Evolutionary conservation across 53 echinoderm and acorn worm genomes (phyloP).

Genomic region (Henricia sp.): DNA sequence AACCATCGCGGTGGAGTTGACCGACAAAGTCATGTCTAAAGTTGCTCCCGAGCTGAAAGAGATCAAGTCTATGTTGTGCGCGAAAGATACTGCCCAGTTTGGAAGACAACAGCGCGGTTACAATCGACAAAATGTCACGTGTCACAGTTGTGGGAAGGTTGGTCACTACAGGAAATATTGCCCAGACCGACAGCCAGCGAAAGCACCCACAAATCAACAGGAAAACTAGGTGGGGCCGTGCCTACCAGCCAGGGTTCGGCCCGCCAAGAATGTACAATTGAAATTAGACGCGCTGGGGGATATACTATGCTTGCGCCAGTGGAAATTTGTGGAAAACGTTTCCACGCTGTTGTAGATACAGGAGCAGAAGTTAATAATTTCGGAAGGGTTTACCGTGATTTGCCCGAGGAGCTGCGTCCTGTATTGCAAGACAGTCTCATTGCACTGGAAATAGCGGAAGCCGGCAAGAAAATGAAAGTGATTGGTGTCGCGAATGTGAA

Average conservation of each 20-base stretch:
- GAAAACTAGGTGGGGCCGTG: slow-evolving; percentile 29
- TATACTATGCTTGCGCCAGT: slow-evolving; percentile 22
- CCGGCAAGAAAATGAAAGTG: slow-evolving; percentile 35
- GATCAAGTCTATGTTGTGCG: slow-evolving; percentile 2
- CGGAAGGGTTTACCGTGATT: slow-evolving; percentile 25
- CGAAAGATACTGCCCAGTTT: neutral
- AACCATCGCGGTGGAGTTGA: slow-evolving; percentile 23
- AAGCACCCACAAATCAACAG: neutral
- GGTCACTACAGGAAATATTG: slow-evolving; percentile 1
- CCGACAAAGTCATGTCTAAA: neutral
- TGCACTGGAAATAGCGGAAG: slow-evolving; percentile 34
- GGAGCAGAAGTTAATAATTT: slow-evolving; percentile 36
- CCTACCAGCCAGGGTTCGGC: slow-evolving; percentile 46
- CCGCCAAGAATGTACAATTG: neutral
- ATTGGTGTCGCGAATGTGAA: neutral
- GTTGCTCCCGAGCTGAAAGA: slow-evolving; percentile 5
- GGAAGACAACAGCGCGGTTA: neutral
- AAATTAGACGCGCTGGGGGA: slow-evolving; percentile 26
- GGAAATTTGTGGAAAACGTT: neutral
- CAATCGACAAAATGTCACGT: slow-evolving; percentile 11
- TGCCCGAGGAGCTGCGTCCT: slow-evolving; percentile 4
- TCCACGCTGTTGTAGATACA: slow-evolving; percentile 21
- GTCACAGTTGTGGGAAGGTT: neutral
- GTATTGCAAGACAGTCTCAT: neutral
- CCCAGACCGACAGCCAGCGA: neutral